Conservation (phyloP, 2,797 vertebrate genomes). For the Rhynchonycteris naso region DNA sequence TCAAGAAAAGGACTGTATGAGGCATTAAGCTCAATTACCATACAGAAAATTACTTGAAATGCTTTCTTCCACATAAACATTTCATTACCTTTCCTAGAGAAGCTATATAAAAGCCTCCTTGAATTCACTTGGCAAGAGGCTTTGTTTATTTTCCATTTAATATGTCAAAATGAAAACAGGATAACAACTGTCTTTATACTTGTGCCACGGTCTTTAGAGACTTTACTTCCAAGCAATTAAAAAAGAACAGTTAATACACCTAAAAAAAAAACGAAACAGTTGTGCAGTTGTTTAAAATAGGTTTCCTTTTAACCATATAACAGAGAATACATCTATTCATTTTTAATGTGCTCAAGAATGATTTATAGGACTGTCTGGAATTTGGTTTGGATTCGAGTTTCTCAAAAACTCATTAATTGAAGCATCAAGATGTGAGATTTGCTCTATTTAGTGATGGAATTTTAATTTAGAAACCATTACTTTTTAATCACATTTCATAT, state of each 20-base stretch:
- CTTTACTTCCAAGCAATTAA: slow-evolving; percentile 82
- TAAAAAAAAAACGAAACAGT: slow-evolving; percentile 55
- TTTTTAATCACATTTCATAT: slow-evolving; percentile 82
- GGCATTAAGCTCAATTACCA: slow-evolving; percentile 73
- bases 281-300: slow-evolving; percentile 65
- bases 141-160: slow-evolving; percentile 86
- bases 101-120: slow-evolving; percentile 79
- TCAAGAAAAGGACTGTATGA: background rate
- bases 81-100: slow-evolving; percentile 79
- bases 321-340: slow-evolving; percentile 76
- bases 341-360: slow-evolving; percentile 83
- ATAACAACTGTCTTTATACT: slow-evolving; percentile 81
- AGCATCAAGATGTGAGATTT: slow-evolving; percentile 78
- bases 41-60: slow-evolving; percentile 69
- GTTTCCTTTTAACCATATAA: slow-evolving; percentile 55
- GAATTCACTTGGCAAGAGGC: slow-evolving; percentile 78
- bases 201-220: slow-evolving; percentile 75
- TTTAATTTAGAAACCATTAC: slow-evolving; percentile 89
- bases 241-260: slow-evolving; percentile 76
- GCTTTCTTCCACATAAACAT: slow-evolving; percentile 80
- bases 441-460: slow-evolving; percentile 86
- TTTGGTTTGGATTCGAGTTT: slow-evolving; percentile 84
- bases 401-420: slow-evolving; percentile 84
- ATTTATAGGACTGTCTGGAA: slow-evolving; percentile 85
- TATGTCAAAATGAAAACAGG: slow-evolving; percentile 74